Conservation (phyloP, 2,113 vertebrate species). For the Xyrauchen texanus region DNA sequence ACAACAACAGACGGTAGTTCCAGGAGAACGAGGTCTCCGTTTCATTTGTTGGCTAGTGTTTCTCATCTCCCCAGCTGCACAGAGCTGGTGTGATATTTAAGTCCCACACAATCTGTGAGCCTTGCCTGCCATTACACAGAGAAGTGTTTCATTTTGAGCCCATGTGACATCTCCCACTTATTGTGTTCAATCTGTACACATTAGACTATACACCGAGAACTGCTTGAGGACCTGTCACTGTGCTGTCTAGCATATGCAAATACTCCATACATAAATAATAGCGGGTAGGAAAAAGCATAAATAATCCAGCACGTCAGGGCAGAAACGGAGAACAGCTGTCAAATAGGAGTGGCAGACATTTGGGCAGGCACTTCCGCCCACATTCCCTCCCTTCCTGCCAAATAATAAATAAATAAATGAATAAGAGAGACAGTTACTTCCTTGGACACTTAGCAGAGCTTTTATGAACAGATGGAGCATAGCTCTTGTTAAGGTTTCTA, state of each 20-base stretch:
- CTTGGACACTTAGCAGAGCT: slow-evolving; percentile 33
- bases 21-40: not conserved
- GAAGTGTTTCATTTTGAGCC: slow-evolving; percentile 57
- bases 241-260: slow-evolving; percentile 66
- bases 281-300: slow-evolving; percentile 61
- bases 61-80: slow-evolving; percentile 37
- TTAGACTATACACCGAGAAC: slow-evolving; percentile 55
- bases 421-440: slow-evolving; percentile 51
- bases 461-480: slow-evolving; percentile 72
- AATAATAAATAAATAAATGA: slow-evolving; percentile 33
- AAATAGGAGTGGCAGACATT: slow-evolving; percentile 56
- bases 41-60: slow-evolving; percentile 40
- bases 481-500: slow-evolving; percentile 60
- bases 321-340: slow-evolving; percentile 52
- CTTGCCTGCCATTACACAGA: slow-evolving; percentile 55
- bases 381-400: slow-evolving; percentile 46
- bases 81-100: slow-evolving; percentile 43
- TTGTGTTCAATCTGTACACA: slow-evolving; percentile 60
- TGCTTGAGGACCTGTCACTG: slow-evolving; percentile 59
- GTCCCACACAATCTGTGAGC: slow-evolving; percentile 51
- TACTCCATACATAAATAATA: slow-evolving; percentile 68
- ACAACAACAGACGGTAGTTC: not conserved
- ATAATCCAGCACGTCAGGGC: slow-evolving; percentile 60
- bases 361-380: slow-evolving; percentile 42
- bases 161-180: slow-evolving; percentile 58